These are phyloP conservation scores for Nesidiocoris tenuis DNA, from an alignment of 2,888 invertebrate species.

Conservation along the genomic window DNA sequence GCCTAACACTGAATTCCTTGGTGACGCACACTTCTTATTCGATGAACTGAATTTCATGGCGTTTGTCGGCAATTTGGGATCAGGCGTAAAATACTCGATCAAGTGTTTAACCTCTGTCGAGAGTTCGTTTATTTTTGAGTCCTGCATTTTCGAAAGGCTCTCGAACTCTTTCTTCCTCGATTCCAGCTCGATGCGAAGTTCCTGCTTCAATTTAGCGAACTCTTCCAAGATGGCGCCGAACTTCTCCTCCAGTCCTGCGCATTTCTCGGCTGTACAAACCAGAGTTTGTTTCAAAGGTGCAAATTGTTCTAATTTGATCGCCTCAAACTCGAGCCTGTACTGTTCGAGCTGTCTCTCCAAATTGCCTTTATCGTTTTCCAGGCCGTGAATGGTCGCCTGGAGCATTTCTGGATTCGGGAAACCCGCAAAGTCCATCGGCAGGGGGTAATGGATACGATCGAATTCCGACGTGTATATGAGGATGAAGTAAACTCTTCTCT, in stretches of 20 bases:
- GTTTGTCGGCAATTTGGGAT: background rate
- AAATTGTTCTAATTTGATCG: background rate
- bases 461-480: slow-evolving; percentile 60
- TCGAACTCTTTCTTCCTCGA: slow-evolving; percentile 10
- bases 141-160: background rate
- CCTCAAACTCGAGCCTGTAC: slow-evolving; percentile 2
- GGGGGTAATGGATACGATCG: slow-evolving; percentile 61
- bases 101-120: background rate
- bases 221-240: slow-evolving; percentile 7
- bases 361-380: slow-evolving; percentile 57
- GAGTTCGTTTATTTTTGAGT: background rate
- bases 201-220: slow-evolving; percentile 1
- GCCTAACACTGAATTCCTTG: background rate
- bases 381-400: slow-evolving; percentile 57
- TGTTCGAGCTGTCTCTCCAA: slow-evolving; percentile 49
- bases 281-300: slow-evolving; percentile 5
- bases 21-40: background rate
- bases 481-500: slow-evolving; percentile 59
- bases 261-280: slow-evolving; percentile 11
- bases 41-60: too few relatives aligned
- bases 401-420: slow-evolving; percentile 58
- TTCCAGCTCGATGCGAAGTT: slow-evolving; percentile 1
- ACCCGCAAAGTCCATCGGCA: slow-evolving; percentile 60
- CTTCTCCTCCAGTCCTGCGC: background rate
- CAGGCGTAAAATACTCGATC: background rate